phyloP scores from a whole-genome alignment of 2,113 vertebrate genomes.

The Antechinus stuartii region DNA sequence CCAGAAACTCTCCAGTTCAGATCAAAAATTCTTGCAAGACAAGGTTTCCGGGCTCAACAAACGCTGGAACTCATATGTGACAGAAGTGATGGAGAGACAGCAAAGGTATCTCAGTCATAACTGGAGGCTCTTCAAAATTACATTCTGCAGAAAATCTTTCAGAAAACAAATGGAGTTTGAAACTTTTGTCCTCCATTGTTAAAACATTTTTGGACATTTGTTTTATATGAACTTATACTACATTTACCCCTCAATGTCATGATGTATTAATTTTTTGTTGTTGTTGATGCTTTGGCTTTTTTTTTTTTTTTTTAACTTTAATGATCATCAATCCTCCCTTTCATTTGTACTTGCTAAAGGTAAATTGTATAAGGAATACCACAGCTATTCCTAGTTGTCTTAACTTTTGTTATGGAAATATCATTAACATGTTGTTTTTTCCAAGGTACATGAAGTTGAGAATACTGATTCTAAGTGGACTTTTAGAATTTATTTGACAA shows the following conservation, averaged over 20 bases:
- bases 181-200: neutral
- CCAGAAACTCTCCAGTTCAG: constrained; percentile 88
- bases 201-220: constrained; percentile 49
- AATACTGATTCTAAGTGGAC: neutral
- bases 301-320: neutral
- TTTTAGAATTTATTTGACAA: neutral
- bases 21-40: constrained; percentile 91
- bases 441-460: neutral
- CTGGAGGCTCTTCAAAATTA: neutral
- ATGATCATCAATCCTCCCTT: neutral
- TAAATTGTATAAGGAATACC: neutral
- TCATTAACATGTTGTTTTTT: neutral
- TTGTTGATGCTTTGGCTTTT: neutral
- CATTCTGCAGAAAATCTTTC: constrained; percentile 49
- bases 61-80: constrained; percentile 87
- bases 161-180: neutral
- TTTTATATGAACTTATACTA: neutral
- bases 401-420: neutral
- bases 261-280: neutral
- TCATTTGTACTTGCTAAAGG: neutral
- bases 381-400: neutral
- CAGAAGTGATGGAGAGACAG: constrained; percentile 86
- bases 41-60: constrained; percentile 89
- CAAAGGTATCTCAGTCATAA: constrained; percentile 86
- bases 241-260: neutral